Base-by-base conservation (phyloP, 2,113 vertebrate species). In the Gnathonemus longibarbis region DNA sequence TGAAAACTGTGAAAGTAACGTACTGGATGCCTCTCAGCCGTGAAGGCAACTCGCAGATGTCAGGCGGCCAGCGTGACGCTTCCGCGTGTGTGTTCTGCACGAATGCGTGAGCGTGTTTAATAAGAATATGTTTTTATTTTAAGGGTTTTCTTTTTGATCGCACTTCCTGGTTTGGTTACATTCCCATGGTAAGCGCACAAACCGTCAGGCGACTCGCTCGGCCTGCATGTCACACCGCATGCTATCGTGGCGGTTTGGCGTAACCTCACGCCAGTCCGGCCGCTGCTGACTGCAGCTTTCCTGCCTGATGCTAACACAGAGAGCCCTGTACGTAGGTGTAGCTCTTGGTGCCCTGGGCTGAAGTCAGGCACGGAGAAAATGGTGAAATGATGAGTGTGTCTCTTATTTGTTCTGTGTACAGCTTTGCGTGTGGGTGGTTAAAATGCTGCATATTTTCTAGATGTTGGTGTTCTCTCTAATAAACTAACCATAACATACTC, bases 1-100 rank as follows among this genome's bases (percentile, higher is more conserved):
- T 27, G 19, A 42, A 42, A 62, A 88, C 62, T 88, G 56, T 66
- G 88, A 88, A 70, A 66, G 53, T 70, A 46, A 66, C 31, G 56
- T 62, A 7, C 56, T 88, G 88, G 88, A 88, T 7, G 62, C 88
- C 58, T 70, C 11, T 27, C 39, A 88, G 85, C 85, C 31, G 31
- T 39, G 50, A 87, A 87, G n/a, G 50, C 46, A n/a, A 87, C 85
- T 56, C 31, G 85, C 27, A 56, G 39, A 87, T 56, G 85, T 87
- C 50, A 56, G 50, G n/a, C 46, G 13, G 11, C 50, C 27, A 50
- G 50, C n/a, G 85, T 56, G 45, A 56, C 17, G 48, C n/a, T 39
- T 56, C 24, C 9, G 85, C 27, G 3, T 11, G n/a, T 13, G 27
- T 31, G 15, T 49, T n/a, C 7, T 35, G 80, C n/a, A 13, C 48